Evolutionary conservation across 2,888 invertebrate genomes (phyloP).

Genomic region (Cerceris rybyensis): DNA sequence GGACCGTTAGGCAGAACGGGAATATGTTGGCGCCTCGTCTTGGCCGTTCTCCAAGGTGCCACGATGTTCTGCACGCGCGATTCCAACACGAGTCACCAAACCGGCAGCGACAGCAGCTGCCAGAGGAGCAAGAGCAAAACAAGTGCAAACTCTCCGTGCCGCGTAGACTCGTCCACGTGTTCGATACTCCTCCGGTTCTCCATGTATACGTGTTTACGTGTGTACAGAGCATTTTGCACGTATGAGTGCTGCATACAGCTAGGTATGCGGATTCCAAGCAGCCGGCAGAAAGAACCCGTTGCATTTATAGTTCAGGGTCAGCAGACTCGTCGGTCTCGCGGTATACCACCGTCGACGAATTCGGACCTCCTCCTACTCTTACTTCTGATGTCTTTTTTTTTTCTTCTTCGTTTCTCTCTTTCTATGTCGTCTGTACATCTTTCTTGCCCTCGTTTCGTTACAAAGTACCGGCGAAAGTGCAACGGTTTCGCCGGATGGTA

Average conservation of each 20-base stretch:
- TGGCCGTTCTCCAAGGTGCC: constrained; percentile 67
- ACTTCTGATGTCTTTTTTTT: not conserved
- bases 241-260: constrained; percentile 30
- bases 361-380: constrained; percentile 24
- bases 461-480: constrained; percentile 31
- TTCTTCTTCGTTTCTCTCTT: not conserved
- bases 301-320: constrained; percentile 77
- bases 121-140: constrained; percentile 51
- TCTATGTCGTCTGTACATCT: not conserved
- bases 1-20: constrained; percentile 68
- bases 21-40: constrained; percentile 74
- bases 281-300: constrained; percentile 61
- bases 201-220: not conserved
- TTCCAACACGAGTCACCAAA: constrained; percentile 56
- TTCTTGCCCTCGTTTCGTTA: constrained; percentile 9
- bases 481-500: constrained; percentile 13
- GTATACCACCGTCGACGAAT: constrained; percentile 36
- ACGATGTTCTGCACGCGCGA: constrained; percentile 40
- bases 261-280: constrained; percentile 52
- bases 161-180: constrained; percentile 32
- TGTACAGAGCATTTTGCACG: not conserved
- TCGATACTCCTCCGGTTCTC: constrained; percentile 11
- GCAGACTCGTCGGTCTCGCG: constrained; percentile 58
- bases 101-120: constrained; percentile 43
- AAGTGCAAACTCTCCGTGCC: constrained; percentile 12